Base-by-base conservation (phyloP, 2,888 invertebrate species). In the Eremobia ochroleuca region DNA sequence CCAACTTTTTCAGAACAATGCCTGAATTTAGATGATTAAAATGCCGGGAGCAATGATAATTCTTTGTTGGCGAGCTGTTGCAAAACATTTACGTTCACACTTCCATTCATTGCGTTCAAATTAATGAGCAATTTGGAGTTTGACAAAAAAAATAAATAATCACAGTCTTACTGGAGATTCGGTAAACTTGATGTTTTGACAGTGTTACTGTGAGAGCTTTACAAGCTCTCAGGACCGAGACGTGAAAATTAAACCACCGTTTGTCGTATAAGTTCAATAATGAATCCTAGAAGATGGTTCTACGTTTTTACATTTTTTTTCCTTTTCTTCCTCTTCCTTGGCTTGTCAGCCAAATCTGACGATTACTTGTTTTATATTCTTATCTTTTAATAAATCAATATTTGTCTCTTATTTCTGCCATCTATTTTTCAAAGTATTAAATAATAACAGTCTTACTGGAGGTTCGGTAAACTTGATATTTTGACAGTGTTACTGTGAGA, bases 21-120 rank as follows among this genome's bases (percentile, higher is more conserved):
- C 85, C 76, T 31, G 72, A 76, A 76, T 79, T 84, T 78, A 74
- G 81, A 79, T 84, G 85, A 85, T 85, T 83, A 87, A 86, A 84
- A 84, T 79, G 77, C 85, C 77, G 64, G 59, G 71, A 86, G 72
- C 76, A 65, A 75, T 75, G 76, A 75, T 74, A 74, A 79, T 77
- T 77, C 80, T 86, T 85, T 85, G 77, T 83, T 76, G 46, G 70
- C 34, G 83, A 61, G 84, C 72, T 79, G 86, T 83, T 80, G 70
- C 70, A 68, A 85, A 77, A 77, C 65, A 82, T 82, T 85, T 58
- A 55, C 72, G 28, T 72, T 84, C 82, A 59, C 78, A 82, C 83
- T 82, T 78, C 59, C 66, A 64, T 74, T 75, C 69, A 75, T 85
- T 77, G 34, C 72, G n/a, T 62, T 82, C 40, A 73, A 77, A 84